phyloP scores from a whole-genome alignment of 1,140 invertebrate genomes.

The Stegodyphus dumicola region DNA sequence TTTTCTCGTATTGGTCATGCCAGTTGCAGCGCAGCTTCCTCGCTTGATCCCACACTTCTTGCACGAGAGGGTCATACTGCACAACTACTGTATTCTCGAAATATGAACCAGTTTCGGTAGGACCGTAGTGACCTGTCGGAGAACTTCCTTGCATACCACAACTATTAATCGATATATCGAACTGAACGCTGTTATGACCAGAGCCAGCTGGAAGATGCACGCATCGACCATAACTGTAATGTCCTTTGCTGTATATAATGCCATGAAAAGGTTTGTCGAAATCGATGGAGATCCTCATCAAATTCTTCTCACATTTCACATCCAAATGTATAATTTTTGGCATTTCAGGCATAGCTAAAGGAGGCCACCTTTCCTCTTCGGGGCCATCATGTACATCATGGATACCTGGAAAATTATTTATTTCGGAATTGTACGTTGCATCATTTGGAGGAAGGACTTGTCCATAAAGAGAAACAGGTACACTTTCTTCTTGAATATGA shows the following conservation, averaged over 20 bases:
- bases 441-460: conserved; percentile 51
- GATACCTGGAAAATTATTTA: conserved; percentile 50
- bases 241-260: conserved; percentile 66
- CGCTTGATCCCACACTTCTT: conserved; percentile 96
- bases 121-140: conserved; percentile 84
- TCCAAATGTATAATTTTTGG: conserved; percentile 65
- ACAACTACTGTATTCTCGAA: conserved; percentile 96
- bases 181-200: conserved; percentile 87
- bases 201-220: conserved; percentile 90
- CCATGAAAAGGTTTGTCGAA: conserved; percentile 67
- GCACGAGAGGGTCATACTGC: conserved; percentile 93
- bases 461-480: conserved; percentile 44
- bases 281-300: conserved; percentile 66
- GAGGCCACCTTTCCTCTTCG: conserved; percentile 63
- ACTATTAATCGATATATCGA: conserved; percentile 90
- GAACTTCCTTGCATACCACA: conserved; percentile 93
- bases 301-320: conserved; percentile 66
- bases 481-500: conserved; percentile 40
- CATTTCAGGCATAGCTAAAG: conserved; percentile 63
- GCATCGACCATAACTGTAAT: conserved; percentile 88
- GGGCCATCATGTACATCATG: conserved; percentile 14
- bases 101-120: conserved; percentile 88
- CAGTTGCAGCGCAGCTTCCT: conserved; percentile 91
- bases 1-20: conserved; percentile 95
- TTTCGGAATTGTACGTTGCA: conserved; percentile 49